phyloP scores from a whole-genome alignment of 2,113 vertebrate genomes.

The mouse (Mus musculus) region GRCm39 chr3:49048001-49048500 shows the following conservation, averaged over 20 bases:
- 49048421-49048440: slow-evolving; percentile 79
- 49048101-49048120: neutral
- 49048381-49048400: slow-evolving; percentile 18
- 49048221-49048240: slow-evolving; percentile 66
- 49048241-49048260: slow-evolving; percentile 66
- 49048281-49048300: slow-evolving; percentile 29
- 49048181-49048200: slow-evolving; percentile 62
- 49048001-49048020: slow-evolving; percentile 21
- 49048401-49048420: neutral
- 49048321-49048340: slow-evolving; percentile 47
- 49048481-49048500: neutral
- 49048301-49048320: slow-evolving; percentile 66
- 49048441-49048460: slow-evolving; percentile 90
- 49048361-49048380: neutral
- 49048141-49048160: slow-evolving; percentile 57
- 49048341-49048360: slow-evolving; percentile 69
- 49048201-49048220: slow-evolving; percentile 68
- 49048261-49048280: slow-evolving; percentile 63
- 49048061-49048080: slow-evolving; percentile 47
- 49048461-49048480: slow-evolving; percentile 77
- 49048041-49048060: neutral
- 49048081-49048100: neutral
- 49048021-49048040: slow-evolving; percentile 13
- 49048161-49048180: slow-evolving; percentile 41
- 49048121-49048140: slow-evolving; percentile 7